A percentile compares a stretch with the other conserved stretches of the same genome.
Evolutionary conservation across 2,113 vertebrate genomes (phyloP).

Genomic region (Ictalurus furcatus): DNA sequence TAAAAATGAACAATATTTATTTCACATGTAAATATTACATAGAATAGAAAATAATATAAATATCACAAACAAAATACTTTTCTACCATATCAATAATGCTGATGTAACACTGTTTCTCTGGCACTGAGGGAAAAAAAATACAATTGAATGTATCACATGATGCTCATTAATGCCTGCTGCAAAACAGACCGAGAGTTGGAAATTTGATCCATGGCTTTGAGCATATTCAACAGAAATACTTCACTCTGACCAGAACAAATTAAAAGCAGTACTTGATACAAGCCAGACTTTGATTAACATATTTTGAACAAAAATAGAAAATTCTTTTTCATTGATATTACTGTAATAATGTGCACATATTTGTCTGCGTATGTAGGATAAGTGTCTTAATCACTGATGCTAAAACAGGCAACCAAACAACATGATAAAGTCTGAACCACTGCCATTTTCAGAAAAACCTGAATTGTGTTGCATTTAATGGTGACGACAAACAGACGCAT

Average conservation of each 20-base stretch:
- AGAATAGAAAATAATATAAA: slow-evolving; percentile 65
- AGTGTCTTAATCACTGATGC: not conserved
- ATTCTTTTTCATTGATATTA: not conserved
- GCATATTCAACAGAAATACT: slow-evolving; percentile 1
- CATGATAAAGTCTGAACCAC: slow-evolving; percentile 13
- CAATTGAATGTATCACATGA: not conserved
- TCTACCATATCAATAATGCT: slow-evolving; percentile 26
- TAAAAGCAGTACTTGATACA: slow-evolving; percentile 15
- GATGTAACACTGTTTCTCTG: slow-evolving; percentile 59
- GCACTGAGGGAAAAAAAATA: slow-evolving; percentile 31
- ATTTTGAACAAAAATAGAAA: not conserved
- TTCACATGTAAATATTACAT: slow-evolving; percentile 53
- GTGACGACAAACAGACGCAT: not conserved
- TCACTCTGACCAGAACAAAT: slow-evolving; percentile 7
- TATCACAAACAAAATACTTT: slow-evolving; percentile 67
- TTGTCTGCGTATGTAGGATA: not conserved
- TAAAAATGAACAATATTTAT: slow-evolving; percentile 63
- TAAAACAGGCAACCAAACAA: slow-evolving; percentile 6
- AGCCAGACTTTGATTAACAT: slow-evolving; percentile 1
- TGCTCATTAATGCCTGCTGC: not conserved
- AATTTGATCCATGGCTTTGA: not conserved
- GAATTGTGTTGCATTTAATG: slow-evolving; percentile 24
- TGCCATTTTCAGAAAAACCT: slow-evolving; percentile 13
- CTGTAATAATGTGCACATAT: slow-evolving; percentile 1
- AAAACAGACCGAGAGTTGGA: not conserved